A percentile compares a stretch with the other conserved stretches of the same genome.
These are phyloP conservation scores for Latrodectus geometricus DNA, from an alignment of 1,140 invertebrate genomes.

Conservation along the genomic window DNA sequence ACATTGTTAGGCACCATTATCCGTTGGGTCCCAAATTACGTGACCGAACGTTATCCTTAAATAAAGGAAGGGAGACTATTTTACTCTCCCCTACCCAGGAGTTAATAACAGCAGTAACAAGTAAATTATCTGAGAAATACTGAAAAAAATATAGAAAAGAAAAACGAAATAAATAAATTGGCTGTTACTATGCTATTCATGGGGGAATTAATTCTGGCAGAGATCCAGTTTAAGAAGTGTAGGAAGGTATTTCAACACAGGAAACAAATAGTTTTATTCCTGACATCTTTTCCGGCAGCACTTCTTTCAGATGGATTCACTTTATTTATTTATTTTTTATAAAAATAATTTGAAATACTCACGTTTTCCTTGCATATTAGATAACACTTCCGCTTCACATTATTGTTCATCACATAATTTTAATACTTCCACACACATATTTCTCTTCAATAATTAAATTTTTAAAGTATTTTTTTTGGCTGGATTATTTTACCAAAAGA, in stretches of 20 bases:
- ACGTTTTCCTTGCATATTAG: too few species aligned
- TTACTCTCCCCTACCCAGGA: constrained; percentile 8
- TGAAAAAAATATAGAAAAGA: not conserved
- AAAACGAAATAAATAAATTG: not conserved
- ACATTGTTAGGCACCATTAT: not conserved
- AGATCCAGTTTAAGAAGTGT: not conserved
- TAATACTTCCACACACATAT: too few species aligned
- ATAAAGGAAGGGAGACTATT: not conserved
- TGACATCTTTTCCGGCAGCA: not conserved
- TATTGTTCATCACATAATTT: too few species aligned
- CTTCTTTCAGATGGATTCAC: too few species aligned
- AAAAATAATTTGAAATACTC: too few species aligned
- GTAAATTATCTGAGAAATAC: constrained; percentile 21
- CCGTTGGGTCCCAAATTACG: constrained; percentile 20
- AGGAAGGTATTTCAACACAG: not conserved
- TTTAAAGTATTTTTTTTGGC: too few species aligned
- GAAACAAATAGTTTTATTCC: constrained; percentile 4
- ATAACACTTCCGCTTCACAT: too few species aligned
- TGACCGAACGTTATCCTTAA: constrained; percentile 17
- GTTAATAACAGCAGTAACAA: constrained; percentile 23
- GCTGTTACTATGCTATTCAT: not conserved
- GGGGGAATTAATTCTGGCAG: not conserved
- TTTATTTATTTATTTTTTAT: too few species aligned
- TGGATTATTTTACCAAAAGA: too few species aligned
- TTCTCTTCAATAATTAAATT: too few species aligned